A percentile compares a stretch with the other conserved stretches of the same genome.
Conservation (phyloP, 2,888 invertebrate species). For the Hemaris fuciformis region DNA sequence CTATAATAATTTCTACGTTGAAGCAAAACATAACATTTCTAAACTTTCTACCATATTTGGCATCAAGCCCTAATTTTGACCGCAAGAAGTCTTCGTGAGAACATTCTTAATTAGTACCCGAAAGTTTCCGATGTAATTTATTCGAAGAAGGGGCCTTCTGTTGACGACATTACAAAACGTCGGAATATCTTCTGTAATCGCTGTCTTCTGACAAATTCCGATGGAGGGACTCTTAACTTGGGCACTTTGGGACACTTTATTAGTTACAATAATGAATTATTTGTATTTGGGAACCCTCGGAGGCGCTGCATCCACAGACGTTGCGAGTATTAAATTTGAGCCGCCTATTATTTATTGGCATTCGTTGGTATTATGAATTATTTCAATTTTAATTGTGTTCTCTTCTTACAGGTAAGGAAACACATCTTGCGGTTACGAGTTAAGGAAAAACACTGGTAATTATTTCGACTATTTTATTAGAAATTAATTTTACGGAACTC, state of each 20-base stretch:
- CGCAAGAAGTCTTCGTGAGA: slow-evolving; percentile 21
- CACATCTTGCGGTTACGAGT: neutral
- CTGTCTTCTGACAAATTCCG: slow-evolving; percentile 11
- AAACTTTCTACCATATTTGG: neutral
- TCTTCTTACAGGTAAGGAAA: slow-evolving; percentile 1
- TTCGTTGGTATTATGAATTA: neutral
- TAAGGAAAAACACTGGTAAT: neutral
- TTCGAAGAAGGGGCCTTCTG: slow-evolving; percentile 18
- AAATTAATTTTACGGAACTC: too few relatives aligned
- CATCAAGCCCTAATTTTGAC: neutral
- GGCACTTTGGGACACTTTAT: slow-evolving; percentile 23
- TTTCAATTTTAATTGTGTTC: neutral
- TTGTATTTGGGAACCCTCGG: slow-evolving; percentile 14
- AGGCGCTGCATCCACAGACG: neutral
- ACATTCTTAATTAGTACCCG: slow-evolving; percentile 38
- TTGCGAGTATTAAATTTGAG: neutral
- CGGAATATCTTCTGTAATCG: slow-evolving; percentile 4
- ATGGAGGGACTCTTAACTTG: slow-evolving; percentile 9
- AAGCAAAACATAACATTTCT: neutral
- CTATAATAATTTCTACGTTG: too few relatives aligned
- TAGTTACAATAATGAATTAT: slow-evolving; percentile 40
- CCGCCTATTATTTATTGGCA: neutral
- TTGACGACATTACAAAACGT: slow-evolving; percentile 11
- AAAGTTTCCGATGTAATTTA: slow-evolving; percentile 34
- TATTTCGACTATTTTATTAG: too few relatives aligned